These are phyloP conservation scores for Camelus dromedarius DNA, from an alignment of 2,113 vertebrate genomes.

Conservation along the genomic window DNA sequence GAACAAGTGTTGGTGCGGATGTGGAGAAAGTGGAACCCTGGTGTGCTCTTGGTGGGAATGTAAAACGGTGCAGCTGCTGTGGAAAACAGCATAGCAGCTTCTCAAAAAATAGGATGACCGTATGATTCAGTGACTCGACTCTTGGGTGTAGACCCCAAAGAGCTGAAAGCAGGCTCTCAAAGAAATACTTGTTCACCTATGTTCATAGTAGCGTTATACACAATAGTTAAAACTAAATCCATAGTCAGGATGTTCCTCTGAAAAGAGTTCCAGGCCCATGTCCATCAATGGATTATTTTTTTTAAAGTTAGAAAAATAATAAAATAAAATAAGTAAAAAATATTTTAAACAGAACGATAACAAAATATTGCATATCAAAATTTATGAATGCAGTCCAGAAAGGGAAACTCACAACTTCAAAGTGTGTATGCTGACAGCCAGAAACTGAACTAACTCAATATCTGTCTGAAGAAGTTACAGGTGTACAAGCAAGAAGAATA, in stretches of 20 bases:
- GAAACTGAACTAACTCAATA: background rate
- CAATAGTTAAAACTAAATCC: background rate
- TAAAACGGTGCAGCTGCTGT: background rate
- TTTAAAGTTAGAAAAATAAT: background rate
- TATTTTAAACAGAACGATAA: conserved; percentile 12
- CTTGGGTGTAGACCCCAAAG: background rate
- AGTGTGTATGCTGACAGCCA: background rate
- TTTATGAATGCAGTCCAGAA: background rate
- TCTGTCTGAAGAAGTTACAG: background rate
- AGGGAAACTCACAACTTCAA: background rate
- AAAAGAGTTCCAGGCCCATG: background rate
- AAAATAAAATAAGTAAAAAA: conserved; percentile 45
- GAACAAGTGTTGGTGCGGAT: background rate
- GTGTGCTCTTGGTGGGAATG: background rate
- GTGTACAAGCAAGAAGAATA: background rate
- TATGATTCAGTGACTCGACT: background rate
- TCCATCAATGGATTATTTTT: background rate
- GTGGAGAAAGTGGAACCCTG: background rate
- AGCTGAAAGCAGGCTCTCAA: background rate
- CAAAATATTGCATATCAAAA: background rate
- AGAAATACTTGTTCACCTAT: background rate
- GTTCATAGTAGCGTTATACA: background rate
- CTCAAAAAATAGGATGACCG: background rate
- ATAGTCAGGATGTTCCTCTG: conserved; percentile 33
- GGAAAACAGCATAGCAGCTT: background rate